Conservation (phyloP, 2,888 invertebrate species). For the Pegoplata infirma region DNA sequence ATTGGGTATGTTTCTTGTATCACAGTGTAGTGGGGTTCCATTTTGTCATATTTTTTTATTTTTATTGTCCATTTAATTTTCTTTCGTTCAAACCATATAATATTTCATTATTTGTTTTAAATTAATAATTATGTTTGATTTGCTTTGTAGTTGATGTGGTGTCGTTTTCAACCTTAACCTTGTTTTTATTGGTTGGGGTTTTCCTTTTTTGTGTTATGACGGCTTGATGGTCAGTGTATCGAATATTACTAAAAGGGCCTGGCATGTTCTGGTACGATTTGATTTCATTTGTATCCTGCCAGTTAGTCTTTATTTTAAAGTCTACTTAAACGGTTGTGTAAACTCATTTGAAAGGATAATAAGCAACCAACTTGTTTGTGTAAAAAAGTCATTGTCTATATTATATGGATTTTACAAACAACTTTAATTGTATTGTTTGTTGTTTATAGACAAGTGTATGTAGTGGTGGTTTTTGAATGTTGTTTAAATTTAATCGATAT, state of each 20-base stretch:
- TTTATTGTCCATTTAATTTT: neutral
- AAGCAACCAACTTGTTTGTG: neutral
- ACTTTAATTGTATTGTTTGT: neutral
- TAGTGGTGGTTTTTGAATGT: too few species aligned
- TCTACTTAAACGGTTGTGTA: slow-evolving; percentile 30
- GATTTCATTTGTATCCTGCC: neutral
- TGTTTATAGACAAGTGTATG: neutral
- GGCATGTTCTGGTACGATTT: neutral
- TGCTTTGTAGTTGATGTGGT: neutral
- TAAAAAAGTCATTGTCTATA: neutral
- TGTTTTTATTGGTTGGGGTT: slow-evolving; percentile 2
- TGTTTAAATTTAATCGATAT: slow-evolving; percentile 40
- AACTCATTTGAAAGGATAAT: too few species aligned
- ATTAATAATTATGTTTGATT: slow-evolving; percentile 61
- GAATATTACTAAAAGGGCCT: neutral
- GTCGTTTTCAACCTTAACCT: slow-evolving; percentile 29
- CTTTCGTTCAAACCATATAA: neutral
- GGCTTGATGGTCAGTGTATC: neutral
- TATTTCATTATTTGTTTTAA: slow-evolving; percentile 27
- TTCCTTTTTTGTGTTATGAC: neutral
- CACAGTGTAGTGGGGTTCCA: too few species aligned
- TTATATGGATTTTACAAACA: neutral
- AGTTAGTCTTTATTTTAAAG: slow-evolving; percentile 51
- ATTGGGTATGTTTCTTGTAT: too few species aligned
- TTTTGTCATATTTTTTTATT: neutral